Conservation (phyloP, 2,888 invertebrate genomes). For the Augochlorella aurata region DNA sequence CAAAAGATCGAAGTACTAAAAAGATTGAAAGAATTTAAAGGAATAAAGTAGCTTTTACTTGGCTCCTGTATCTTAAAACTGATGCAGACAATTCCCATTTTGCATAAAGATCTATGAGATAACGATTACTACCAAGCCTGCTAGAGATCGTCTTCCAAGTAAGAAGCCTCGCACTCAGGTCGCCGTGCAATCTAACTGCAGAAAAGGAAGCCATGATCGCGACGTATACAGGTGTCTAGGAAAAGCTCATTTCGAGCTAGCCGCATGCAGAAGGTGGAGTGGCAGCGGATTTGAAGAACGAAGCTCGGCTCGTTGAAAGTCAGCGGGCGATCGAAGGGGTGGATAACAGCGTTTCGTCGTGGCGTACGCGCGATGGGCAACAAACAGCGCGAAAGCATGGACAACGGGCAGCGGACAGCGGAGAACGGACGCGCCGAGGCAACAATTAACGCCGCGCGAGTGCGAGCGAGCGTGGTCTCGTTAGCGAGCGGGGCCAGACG, state of each 20-base stretch:
- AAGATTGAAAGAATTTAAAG: too few relatives aligned
- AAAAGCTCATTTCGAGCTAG: not conserved
- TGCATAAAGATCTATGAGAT: too few relatives aligned
- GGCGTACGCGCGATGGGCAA: not conserved
- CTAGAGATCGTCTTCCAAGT: too few relatives aligned
- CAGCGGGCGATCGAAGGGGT: slow-evolving; percentile 14
- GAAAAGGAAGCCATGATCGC: not conserved
- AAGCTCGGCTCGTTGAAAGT: slow-evolving; percentile 21
- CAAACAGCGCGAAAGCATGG: slow-evolving; percentile 26
- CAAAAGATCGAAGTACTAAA: too few relatives aligned
- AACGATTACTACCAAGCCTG: too few relatives aligned
- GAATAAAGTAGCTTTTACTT: too few relatives aligned
- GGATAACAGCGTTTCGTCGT: slow-evolving; percentile 7
- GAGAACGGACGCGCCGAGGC: slow-evolving; percentile 13
- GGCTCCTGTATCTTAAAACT: too few relatives aligned
- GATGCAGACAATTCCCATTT: too few relatives aligned
- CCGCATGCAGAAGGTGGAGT: not conserved
- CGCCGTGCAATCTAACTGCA: not conserved
- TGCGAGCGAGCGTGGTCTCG: slow-evolving; percentile 22
- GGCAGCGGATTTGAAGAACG: not conserved
- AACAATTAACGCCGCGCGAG: slow-evolving; percentile 42
- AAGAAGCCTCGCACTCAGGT: too few relatives aligned
- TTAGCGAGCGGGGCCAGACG: slow-evolving; percentile 41
- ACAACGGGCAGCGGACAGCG: slow-evolving; percentile 9
- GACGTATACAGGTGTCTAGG: too few relatives aligned